Base-by-base conservation (phyloP, 2,797 vertebrate species). In the Phalloptychus januarius region DNA sequence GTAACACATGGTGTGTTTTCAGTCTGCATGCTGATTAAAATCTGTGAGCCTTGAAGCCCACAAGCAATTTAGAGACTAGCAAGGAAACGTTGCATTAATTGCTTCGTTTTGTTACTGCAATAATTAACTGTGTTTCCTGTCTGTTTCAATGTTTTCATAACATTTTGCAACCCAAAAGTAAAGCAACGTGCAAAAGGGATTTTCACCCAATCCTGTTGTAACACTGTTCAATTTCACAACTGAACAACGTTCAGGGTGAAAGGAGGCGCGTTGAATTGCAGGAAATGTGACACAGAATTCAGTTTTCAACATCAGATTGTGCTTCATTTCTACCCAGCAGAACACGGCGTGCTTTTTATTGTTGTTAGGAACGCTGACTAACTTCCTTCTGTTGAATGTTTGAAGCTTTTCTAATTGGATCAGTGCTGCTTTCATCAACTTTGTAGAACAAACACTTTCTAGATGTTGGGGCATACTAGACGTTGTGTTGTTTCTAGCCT, bases 141-240 rank as follows among this genome's bases (percentile, higher is more conserved):
- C 42, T 70, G 40, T 28, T 42, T 25, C 23, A n/a, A 5, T 69
- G 38, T 69, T 45, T 70, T 70, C 36, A 67, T 20, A 67, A 65
- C 25, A 28, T 28, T n/a, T 44, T 44, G 67, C 40, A 16, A 36
- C 23, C 36, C 20, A 69, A 69, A 25, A 25, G 4, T 20, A 44
- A n/a, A 70, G 25, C 5, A 1, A 70, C 12, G 7, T 16, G 28
- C 67, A 54, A 71, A 78, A n/a, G 42, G 40, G 50, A 2, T 61
- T 78, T 72, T 15, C 23, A 78, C 48, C 20, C 11, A 71, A 72
- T 46, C 18, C 50, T 72, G 69, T 78, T 63, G 76, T 45, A 78
- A 78, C 13, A 25, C 8, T 33, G 20, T 16, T 58, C n/a, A 6
- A 7, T 78, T 78, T 78, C 69, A 72, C 65, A 54, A 77, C n/a